These are phyloP conservation scores for Oreortyx pictus DNA, from an alignment of 2,797 vertebrate species.

Conservation along the genomic window DNA sequence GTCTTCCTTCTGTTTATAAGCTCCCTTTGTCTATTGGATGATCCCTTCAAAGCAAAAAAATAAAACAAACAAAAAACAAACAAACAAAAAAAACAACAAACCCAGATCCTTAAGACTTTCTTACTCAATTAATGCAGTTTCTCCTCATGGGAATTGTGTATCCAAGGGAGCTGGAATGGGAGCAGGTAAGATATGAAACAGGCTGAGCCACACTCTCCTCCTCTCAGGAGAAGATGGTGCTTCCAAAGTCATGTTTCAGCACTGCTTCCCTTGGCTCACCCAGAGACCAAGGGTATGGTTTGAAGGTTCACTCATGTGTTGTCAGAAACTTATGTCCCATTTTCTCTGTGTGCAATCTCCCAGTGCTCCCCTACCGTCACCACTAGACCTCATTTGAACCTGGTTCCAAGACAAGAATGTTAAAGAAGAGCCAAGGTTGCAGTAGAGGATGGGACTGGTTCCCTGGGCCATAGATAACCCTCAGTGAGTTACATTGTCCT, in stretches of 20 bases:
- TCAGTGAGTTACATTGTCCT: accelerated
- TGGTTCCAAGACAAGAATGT: accelerated
- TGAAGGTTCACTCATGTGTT: neutral
- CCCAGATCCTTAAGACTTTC: neutral
- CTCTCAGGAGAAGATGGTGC: neutral
- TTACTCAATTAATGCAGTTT: neutral
- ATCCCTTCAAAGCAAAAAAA: neutral
- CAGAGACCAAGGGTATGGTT: accelerated
- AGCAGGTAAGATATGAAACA: neutral
- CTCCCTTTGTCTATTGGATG: neutral
- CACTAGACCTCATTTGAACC: neutral
- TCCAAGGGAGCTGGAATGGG: neutral
- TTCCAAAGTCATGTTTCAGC: neutral
- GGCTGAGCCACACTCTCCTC: neutral
- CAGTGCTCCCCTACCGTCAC: neutral
- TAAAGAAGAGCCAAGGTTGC: neutral
- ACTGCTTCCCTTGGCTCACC: neutral
- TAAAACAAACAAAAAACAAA: too few species aligned
- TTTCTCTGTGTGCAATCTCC: neutral
- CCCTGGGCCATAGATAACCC: accelerated
- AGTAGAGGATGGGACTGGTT: neutral
- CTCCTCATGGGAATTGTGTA: neutral
- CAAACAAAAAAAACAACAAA: neutral
- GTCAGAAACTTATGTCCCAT: neutral
- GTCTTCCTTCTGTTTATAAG: neutral